Evolutionary conservation across 2,888 invertebrate genomes (phyloP).

Genomic region (Chrysodeixis includens): DNA sequence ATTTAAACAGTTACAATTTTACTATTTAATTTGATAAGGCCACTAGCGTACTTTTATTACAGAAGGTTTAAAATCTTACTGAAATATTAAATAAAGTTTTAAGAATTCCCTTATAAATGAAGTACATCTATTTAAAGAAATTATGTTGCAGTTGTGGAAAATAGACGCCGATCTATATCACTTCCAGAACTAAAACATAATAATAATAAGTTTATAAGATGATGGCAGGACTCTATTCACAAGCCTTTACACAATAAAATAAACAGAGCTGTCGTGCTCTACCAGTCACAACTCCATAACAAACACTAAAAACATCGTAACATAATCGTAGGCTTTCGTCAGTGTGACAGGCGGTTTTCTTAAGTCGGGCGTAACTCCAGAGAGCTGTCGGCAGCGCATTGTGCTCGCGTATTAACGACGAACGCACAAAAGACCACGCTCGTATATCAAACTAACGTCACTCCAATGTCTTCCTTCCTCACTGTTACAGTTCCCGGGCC

Average conservation of each 20-base stretch:
- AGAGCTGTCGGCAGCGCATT: conserved; percentile 81
- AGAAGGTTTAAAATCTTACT: no score
- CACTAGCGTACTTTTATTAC: no score
- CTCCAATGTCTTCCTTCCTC: conserved; percentile 88
- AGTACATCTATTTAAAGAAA: no score
- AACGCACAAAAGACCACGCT: conserved; percentile 85
- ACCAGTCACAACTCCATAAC: background rate
- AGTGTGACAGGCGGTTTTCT: conserved; percentile 73
- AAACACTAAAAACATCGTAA: background rate
- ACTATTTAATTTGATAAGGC: background rate
- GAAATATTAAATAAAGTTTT: no score
- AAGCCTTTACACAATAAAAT: no score
- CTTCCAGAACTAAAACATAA: no score
- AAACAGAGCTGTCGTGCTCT: no score
- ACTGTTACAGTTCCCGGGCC: conserved; percentile 76
- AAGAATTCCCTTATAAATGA: no score
- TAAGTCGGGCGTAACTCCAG: conserved; percentile 81
- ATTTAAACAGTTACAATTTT: background rate
- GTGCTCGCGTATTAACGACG: conserved; percentile 85
- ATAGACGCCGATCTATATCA: no score
- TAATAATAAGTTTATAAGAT: no score
- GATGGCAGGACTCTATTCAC: no score
- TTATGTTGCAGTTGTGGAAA: no score
- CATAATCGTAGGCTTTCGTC: conserved; percentile 50
- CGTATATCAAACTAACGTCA: conserved; percentile 89